Percentiles rank a stretch among this genome's conserved stretches.
phyloP scores from a whole-genome alignment of 1,140 invertebrate genomes.

The Polyergus mexicanus region DNA sequence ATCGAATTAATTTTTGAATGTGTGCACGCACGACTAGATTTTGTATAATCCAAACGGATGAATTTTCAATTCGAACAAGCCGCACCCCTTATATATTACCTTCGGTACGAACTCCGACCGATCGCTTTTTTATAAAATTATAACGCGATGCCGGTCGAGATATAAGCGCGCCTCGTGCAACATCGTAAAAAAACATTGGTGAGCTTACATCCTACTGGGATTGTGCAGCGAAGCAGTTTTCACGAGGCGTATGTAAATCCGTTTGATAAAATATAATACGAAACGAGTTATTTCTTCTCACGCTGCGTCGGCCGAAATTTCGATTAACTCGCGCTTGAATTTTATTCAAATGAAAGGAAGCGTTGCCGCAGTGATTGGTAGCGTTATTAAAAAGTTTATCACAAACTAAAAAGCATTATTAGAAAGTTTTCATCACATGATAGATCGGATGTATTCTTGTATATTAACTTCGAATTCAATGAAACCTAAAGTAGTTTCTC shows the following conservation, averaged over 20 bases:
- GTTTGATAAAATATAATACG: conserved; percentile 27
- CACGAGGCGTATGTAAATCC: not conserved
- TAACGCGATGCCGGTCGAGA: conserved; percentile 28
- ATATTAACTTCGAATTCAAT: conserved; percentile 18
- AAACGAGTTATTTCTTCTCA: conserved; percentile 30
- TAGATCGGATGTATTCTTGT: not conserved
- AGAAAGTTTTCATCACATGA: not conserved
- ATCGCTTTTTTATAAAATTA: conserved; percentile 63
- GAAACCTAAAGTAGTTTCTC: not conserved
- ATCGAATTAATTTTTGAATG: conserved; percentile 71
- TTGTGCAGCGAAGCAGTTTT: not conserved
- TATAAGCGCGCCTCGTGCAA: not conserved
- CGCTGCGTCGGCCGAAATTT: conserved; percentile 10
- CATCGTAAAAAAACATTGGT: not conserved
- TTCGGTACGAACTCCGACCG: conserved; percentile 6
- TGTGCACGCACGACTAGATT: conserved; percentile 20
- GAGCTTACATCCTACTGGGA: conserved; percentile 14
- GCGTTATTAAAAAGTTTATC: not conserved
- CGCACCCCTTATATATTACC: conserved; percentile 19
- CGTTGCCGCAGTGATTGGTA: no score
- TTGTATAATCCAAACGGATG: conserved; percentile 68
- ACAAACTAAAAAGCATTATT: not conserved
- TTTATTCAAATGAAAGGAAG: not conserved
- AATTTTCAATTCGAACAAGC: conserved; percentile 59
- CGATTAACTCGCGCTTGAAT: conserved; percentile 5